These are phyloP conservation scores for Beris chalybata DNA, from an alignment of 2,888 invertebrate species.

Conservation along the genomic window DNA sequence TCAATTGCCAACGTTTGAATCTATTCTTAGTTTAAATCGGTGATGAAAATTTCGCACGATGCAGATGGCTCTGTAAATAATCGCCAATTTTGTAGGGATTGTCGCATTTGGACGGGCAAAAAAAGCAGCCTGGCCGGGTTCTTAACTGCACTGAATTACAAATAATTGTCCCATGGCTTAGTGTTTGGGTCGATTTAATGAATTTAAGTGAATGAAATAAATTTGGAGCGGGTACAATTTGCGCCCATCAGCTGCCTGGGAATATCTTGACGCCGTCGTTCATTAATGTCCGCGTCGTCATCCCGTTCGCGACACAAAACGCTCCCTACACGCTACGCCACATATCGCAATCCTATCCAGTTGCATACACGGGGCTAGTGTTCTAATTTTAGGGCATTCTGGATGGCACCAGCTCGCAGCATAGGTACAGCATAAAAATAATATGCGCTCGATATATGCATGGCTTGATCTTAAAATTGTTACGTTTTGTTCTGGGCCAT, in stretches of 20 bases:
- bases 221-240: background rate
- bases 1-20: background rate
- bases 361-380: background rate
- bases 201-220: slow-evolving; percentile 22
- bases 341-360: too few species aligned
- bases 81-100: slow-evolving; percentile 2
- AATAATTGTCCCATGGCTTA: slow-evolving; percentile 29
- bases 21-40: slow-evolving; percentile 16
- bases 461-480: slow-evolving; percentile 22
- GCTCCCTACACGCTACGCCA: too few species aligned
- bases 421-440: slow-evolving; percentile 21
- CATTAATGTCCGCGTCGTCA: slow-evolving; percentile 16
- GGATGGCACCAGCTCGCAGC: background rate
- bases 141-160: slow-evolving; percentile 5
- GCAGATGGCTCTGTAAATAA: slow-evolving; percentile 29
- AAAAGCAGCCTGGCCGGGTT: background rate
- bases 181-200: slow-evolving; percentile 26
- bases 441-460: slow-evolving; percentile 14
- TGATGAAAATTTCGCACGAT: background rate
- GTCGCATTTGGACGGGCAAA: slow-evolving; percentile 1
- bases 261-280: slow-evolving; percentile 10
- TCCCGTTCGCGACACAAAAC: background rate
- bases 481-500: slow-evolving; percentile 22
- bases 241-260: slow-evolving; percentile 19
- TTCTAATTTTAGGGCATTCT: slow-evolving; percentile 24